Evolutionary conservation across 2,888 invertebrate genomes (phyloP).

Genomic region (Calameuta pallipes): DNA sequence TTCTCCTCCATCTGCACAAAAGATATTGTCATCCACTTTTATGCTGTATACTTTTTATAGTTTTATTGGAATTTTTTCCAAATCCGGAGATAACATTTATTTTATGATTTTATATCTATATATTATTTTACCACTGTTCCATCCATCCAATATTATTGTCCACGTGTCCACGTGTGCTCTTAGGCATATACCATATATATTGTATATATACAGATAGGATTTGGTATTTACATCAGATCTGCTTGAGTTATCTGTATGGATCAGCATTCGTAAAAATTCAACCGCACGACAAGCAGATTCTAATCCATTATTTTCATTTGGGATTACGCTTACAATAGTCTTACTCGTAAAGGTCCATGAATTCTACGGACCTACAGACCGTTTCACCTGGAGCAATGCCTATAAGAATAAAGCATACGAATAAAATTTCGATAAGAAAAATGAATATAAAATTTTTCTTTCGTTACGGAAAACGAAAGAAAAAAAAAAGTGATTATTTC

Average conservation of each 20-base stretch:
- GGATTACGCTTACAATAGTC: slow-evolving; percentile 39
- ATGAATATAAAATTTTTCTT: not conserved
- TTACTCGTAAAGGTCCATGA: not conserved
- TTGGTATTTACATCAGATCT: slow-evolving; percentile 39
- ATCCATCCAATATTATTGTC: slow-evolving; percentile 7
- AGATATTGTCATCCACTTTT: too few relatives aligned
- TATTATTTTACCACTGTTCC: not conserved
- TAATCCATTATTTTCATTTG: slow-evolving; percentile 39
- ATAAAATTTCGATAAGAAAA: not conserved
- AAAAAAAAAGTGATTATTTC: not conserved
- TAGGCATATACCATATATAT: not conserved
- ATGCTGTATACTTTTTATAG: too few relatives aligned
- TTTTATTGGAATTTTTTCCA: too few relatives aligned
- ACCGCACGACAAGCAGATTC: slow-evolving; percentile 34
- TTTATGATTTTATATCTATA: not conserved
- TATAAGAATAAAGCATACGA: not conserved
- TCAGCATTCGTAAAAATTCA: slow-evolving; percentile 38
- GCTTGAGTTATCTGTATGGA: slow-evolving; percentile 30
- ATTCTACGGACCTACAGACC: not conserved
- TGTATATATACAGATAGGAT: slow-evolving; percentile 15
- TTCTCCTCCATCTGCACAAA: too few relatives aligned
- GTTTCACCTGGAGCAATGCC: not conserved
- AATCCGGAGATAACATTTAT: not conserved
- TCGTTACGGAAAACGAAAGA: not conserved
- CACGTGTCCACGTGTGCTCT: slow-evolving; percentile 26